Percentiles rank a stretch among this genome's conserved stretches.
phyloP scores from a whole-genome alignment of 2,888 invertebrate species.

The Phasia obesa region DNA sequence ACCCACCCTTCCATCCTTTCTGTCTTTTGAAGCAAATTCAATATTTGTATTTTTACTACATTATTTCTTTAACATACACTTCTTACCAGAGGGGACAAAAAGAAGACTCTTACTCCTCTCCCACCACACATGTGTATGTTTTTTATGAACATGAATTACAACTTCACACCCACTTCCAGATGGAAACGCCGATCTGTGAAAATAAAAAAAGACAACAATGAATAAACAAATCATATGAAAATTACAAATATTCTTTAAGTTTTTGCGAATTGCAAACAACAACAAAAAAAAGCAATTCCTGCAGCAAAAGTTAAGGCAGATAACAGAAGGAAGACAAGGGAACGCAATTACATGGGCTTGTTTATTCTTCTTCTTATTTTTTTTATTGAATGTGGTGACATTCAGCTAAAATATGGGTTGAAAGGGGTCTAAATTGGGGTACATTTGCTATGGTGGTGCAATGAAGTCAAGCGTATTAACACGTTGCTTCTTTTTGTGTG shows the following conservation, averaged over 20 bases:
- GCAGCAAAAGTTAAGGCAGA: slow-evolving; percentile 58
- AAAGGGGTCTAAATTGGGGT: slow-evolving; percentile 30
- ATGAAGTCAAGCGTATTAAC: slow-evolving; percentile 69
- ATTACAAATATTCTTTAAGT: slow-evolving; percentile 62
- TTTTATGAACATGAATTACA: slow-evolving; percentile 32
- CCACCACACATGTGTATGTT: not conserved
- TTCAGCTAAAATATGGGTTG: slow-evolving; percentile 16
- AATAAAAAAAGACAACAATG: slow-evolving; percentile 58
- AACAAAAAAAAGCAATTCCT: slow-evolving; percentile 40
- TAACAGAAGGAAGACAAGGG: slow-evolving; percentile 67
- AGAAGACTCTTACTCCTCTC: not conserved
- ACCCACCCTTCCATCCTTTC: slow-evolving; percentile 23
- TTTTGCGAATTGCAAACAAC: slow-evolving; percentile 29
- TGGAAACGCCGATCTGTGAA: slow-evolving; percentile 34
- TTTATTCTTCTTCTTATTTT: slow-evolving; percentile 24
- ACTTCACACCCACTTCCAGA: slow-evolving; percentile 50
- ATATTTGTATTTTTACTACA: slow-evolving; percentile 55
- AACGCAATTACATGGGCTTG: slow-evolving; percentile 68
- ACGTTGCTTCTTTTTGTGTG: slow-evolving; percentile 52
- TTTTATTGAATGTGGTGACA: slow-evolving; percentile 56
- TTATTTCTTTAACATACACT: slow-evolving; percentile 12
- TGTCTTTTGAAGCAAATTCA: slow-evolving; percentile 29
- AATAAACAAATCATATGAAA: slow-evolving; percentile 67
- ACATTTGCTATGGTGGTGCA: slow-evolving; percentile 56
- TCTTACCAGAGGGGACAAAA: slow-evolving; percentile 46